These are phyloP conservation scores for Rhodeus uyekii DNA, from an alignment of 2,797 vertebrate genomes.

Conservation along the genomic window DNA sequence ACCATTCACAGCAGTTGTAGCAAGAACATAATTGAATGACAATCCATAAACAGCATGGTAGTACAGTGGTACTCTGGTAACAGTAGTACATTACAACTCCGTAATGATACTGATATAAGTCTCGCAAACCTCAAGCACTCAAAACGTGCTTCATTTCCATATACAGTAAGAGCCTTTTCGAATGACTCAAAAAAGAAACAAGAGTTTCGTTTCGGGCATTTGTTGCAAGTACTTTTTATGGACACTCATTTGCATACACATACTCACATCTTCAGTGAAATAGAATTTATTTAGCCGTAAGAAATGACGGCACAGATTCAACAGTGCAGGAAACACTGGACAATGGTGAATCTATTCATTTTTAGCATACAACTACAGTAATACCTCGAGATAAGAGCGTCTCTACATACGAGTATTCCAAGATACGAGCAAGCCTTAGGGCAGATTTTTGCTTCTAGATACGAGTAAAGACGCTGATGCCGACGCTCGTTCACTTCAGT, in stretches of 20 bases:
- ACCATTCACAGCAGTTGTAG: neutral
- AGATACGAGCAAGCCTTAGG: too few relatives aligned
- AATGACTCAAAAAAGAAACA: neutral
- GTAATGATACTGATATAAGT: neutral
- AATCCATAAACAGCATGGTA: too few relatives aligned
- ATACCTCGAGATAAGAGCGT: too few relatives aligned
- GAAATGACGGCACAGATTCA: neutral
- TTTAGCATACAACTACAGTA: neutral
- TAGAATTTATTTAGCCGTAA: neutral
- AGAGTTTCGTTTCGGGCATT: neutral
- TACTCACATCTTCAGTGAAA: neutral
- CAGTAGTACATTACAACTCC: too few relatives aligned
- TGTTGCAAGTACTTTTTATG: neutral
- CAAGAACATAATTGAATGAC: slow-evolving; percentile 10
- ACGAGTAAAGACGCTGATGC: too few relatives aligned
- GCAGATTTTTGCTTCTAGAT: too few relatives aligned
- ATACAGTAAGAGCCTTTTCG: neutral
- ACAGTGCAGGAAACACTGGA: neutral
- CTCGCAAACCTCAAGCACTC: neutral
- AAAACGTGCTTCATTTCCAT: neutral
- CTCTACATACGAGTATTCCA: too few relatives aligned
- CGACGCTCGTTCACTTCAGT: too few relatives aligned
- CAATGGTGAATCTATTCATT: too few relatives aligned
- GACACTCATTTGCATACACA: neutral
- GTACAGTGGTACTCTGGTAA: too few relatives aligned